Percentiles rank a stretch among this genome's conserved stretches.
Evolutionary conservation across 2,888 invertebrate genomes (phyloP).

Genomic region (Synergus itoensis): DNA sequence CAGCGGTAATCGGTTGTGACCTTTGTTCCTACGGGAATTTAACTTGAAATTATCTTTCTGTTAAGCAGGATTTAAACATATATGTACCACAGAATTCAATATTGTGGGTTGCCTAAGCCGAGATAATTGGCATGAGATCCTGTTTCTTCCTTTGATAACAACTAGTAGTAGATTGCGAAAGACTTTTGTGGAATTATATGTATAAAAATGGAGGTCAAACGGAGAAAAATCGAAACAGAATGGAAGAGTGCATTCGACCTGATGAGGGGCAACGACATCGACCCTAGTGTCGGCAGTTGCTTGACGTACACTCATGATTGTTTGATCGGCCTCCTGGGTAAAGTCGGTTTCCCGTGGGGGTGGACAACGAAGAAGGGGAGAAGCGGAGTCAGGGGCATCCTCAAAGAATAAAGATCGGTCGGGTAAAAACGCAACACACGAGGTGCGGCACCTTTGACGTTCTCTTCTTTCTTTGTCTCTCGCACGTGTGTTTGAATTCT

Average conservation of each 20-base stretch:
- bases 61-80: not conserved
- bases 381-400: slow-evolving; percentile 51
- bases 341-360: slow-evolving; percentile 56
- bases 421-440: slow-evolving; percentile 65
- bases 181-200: not conserved
- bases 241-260: slow-evolving; percentile 25
- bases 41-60: not conserved
- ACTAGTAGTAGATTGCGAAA: not conserved
- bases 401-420: slow-evolving; percentile 66
- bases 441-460: slow-evolving; percentile 69
- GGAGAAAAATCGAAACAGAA: not conserved
- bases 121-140: too few species aligned
- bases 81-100: not conserved
- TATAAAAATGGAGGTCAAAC: slow-evolving; percentile 8
- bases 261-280: slow-evolving; percentile 17
- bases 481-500: slow-evolving; percentile 53
- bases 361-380: slow-evolving; percentile 51
- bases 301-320: slow-evolving; percentile 50
- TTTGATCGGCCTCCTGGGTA: slow-evolving; percentile 57
- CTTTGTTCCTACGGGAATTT: not conserved
- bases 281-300: slow-evolving; percentile 34
- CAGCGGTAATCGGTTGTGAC: slow-evolving; percentile 2
- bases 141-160: not conserved
- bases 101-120: too few species aligned
- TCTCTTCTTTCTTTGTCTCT: slow-evolving; percentile 59